These are phyloP conservation scores for Zele albiditarsus DNA, from an alignment of 2,888 invertebrate genomes.

Conservation along the genomic window DNA sequence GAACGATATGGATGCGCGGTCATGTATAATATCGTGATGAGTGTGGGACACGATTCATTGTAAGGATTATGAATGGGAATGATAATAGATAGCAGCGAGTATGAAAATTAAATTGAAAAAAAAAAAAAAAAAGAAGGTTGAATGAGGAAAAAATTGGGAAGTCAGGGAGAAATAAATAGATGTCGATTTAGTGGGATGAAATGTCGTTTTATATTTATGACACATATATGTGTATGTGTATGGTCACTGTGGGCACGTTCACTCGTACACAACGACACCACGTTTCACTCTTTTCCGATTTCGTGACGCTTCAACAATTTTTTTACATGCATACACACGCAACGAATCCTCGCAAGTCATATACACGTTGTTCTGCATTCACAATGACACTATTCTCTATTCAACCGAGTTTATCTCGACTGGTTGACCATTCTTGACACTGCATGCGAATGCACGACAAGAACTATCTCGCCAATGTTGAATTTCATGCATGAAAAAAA, in stretches of 20 bases:
- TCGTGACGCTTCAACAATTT: not conserved
- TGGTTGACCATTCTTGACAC: not conserved
- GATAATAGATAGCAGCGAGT: not conserved
- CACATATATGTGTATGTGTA: not conserved
- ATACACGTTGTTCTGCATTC: not conserved
- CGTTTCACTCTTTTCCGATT: not conserved
- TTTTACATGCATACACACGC: conserved; percentile 6
- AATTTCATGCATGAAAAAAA: not conserved
- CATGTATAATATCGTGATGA: conserved; percentile 4
- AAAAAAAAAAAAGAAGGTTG: not conserved
- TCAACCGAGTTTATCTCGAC: not conserved
- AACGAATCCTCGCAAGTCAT: not conserved
- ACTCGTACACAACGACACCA: not conserved
- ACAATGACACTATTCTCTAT: conserved; percentile 4
- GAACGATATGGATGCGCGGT: not conserved
- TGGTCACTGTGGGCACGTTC: not conserved
- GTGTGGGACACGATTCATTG: not conserved
- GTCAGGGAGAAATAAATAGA: not conserved
- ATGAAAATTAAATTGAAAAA: not conserved
- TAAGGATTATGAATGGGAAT: not conserved
- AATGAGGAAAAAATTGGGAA: not conserved
- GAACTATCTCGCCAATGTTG: not conserved
- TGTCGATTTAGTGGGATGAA: not conserved
- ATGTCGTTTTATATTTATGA: not conserved
- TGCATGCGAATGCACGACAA: not conserved